phyloP scores from a whole-genome alignment of 2,888 invertebrate genomes.

The Cantharis nigra region DNA sequence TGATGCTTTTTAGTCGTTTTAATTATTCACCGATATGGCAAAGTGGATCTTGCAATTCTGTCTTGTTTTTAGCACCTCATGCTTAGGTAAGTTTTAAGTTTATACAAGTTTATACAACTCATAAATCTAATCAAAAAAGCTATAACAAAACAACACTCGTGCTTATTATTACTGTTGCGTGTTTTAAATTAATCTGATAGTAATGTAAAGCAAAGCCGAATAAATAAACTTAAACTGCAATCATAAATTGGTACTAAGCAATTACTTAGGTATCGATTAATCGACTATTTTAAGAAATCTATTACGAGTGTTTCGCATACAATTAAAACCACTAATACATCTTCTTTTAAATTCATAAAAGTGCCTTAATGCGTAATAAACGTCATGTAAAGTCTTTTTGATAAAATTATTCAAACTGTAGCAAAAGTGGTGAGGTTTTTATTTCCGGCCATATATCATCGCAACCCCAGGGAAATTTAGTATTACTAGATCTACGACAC shows the following conservation, averaged over 20 bases:
- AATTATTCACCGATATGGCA: conserved; percentile 34
- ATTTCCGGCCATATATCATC: conserved; percentile 20
- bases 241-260: background rate
- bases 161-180: conserved; percentile 20
- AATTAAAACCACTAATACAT: background rate
- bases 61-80: conserved; percentile 32
- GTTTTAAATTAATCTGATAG: conserved; percentile 20
- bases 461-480: conserved; percentile 22
- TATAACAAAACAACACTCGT: conserved; percentile 3
- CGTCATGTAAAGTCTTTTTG: conserved; percentile 20
- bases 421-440: conserved; percentile 26
- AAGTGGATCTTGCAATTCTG: conserved; percentile 36
- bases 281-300: background rate
- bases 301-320: background rate
- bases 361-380: conserved; percentile 20
- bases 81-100: conserved; percentile 31
- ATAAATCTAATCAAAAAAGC: conserved; percentile 1
- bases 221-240: conserved; percentile 5
- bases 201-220: conserved; percentile 9
- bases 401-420: conserved; percentile 23
- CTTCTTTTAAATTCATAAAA: background rate
- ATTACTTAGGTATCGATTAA: background rate
- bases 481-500: conserved; percentile 20
- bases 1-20: conserved; percentile 32
- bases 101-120: background rate